Evolutionary conservation across 2,888 invertebrate species (phyloP), one percentile per base, ranked within the genome.

Genomic region (Scelioninae gen. 1): DNA sequence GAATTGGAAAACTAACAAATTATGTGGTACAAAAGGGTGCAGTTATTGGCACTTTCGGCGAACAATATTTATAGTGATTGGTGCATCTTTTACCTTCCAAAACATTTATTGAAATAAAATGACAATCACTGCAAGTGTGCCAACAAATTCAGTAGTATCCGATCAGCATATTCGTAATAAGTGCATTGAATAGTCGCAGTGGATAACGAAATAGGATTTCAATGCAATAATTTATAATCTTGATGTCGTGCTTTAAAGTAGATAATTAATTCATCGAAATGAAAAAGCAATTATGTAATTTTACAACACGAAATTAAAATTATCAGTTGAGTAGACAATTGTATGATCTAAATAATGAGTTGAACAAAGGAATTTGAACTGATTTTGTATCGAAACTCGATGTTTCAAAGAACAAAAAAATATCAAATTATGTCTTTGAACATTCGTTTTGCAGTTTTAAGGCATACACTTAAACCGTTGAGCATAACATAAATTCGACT

Each of bases 121-220:
- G 68, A 68, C 76, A 77, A 77, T 77, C 68, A 68, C 55, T 68
- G 69, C 56, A 78, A 78, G 62, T 78, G 69, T 78, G 69, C 77
- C 77, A 78, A 56, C 77, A 63, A 77, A 78, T 69, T 63, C 53
- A 16, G 49, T 69, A 63, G 55, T 47, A 69, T 69, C 51, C 65
- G 40, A 72, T 58, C 71, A 45, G 58, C 34, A 58, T 66, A 72
- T 66, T 71, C 58, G 68, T 72, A 72, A 72, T 72, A 79, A 79
- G 71, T 65, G 65, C 56, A 79, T 72, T 79, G 63, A 79, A 79
- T 72, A 78, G 71, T 78, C 71, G 40, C 34, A 29, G n/a, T 32
- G 65, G 53, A 58, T 79, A 72, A 72, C 66, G 65, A 71, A 78
- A 56, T 47, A 49, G 32, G 11, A 10, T 56, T 63, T 49, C 43